Conservation (phyloP, 2,888 invertebrate genomes). For the Microchrysa polita region DNA sequence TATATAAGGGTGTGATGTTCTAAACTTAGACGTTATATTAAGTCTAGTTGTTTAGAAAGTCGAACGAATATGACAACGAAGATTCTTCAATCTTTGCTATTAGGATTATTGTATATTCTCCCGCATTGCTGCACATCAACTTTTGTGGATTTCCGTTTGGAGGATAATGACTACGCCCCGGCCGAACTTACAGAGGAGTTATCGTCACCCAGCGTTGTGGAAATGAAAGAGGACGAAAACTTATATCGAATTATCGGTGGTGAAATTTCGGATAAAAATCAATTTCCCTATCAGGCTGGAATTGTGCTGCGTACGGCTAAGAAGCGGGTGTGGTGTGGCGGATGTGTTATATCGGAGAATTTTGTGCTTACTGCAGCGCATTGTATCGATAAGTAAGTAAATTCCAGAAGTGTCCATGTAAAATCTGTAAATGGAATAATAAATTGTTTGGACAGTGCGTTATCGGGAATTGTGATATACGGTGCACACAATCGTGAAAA, state of each 20-base stretch:
- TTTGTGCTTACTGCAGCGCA: conserved; percentile 70
- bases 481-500: conserved; percentile 51
- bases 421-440: too few relatives aligned
- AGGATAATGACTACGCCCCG: conserved; percentile 19
- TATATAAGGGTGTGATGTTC: too few relatives aligned
- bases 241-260: not conserved
- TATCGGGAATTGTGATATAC: conserved; percentile 52
- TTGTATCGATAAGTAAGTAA: conserved; percentile 57
- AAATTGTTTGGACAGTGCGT: conserved; percentile 47
- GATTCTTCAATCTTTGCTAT: too few relatives aligned
- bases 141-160: not conserved
- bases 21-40: too few relatives aligned
- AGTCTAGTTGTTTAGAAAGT: too few relatives aligned
- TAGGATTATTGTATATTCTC: too few relatives aligned
- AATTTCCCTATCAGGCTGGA: conserved; percentile 23
- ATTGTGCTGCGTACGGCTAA: not conserved
- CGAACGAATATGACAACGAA: too few relatives aligned
- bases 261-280: not conserved
- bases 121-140: too few relatives aligned
- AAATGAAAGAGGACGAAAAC: not conserved
- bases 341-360: conserved; percentile 66
- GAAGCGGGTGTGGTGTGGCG: conserved; percentile 64
- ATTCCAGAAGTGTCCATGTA: not conserved
- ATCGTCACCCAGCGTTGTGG: too few relatives aligned
- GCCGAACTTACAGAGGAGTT: not conserved